Evolutionary conservation across 2,797 vertebrate species (phyloP).

Genomic region (Chloroceryle amazona): DNA sequence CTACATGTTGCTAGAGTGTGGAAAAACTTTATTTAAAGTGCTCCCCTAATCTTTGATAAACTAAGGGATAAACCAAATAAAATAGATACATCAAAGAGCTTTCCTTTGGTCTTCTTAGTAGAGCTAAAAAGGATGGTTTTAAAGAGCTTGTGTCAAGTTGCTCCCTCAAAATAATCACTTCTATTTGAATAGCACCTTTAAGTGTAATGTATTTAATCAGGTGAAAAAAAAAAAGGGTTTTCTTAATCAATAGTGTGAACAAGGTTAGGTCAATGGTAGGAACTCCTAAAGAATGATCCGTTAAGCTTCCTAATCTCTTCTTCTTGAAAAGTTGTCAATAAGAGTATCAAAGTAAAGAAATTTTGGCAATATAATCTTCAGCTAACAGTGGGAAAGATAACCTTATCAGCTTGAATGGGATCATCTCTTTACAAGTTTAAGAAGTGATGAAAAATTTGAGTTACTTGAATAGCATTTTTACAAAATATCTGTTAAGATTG

Average conservation of each 20-base stretch:
- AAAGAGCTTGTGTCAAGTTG: background rate
- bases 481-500: background rate
- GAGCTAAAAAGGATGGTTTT: background rate
- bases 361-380: slow-evolving; percentile 16
- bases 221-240: background rate
- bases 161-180: background rate
- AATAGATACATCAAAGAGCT: background rate
- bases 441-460: background rate
- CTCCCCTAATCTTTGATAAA: background rate
- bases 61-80: background rate
- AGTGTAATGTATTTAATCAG: background rate
- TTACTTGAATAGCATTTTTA: background rate
- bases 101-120: background rate
- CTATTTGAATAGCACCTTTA: background rate
- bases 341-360: background rate
- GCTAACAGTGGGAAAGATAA: background rate
- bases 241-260: background rate
- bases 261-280: slow-evolving; percentile 53
- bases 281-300: background rate
- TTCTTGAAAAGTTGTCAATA: slow-evolving; percentile 37
- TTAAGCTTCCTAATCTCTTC: slow-evolving; percentile 52
- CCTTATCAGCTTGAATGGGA: background rate
- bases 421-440: background rate
- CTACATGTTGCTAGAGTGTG: background rate
- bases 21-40: background rate